Evolutionary conservation across 1,140 invertebrate genomes (phyloP).

Genomic region (Zophobas morio): DNA sequence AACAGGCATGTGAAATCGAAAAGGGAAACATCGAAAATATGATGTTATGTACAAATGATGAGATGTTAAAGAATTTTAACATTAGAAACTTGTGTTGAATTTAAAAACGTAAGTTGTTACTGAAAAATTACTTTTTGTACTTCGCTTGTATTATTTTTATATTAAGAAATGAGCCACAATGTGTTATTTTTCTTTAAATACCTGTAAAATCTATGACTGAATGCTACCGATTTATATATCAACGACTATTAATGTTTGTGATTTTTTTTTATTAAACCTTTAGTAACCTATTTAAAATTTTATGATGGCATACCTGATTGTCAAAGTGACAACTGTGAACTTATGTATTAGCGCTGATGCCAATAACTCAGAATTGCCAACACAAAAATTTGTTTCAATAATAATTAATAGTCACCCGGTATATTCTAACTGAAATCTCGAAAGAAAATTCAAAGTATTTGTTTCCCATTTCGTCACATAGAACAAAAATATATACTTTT

Average conservation of each 20-base stretch:
- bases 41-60: too few relatives aligned
- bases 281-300: background rate
- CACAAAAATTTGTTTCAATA: background rate
- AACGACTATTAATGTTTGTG: background rate
- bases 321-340: background rate
- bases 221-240: too few relatives aligned
- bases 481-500: background rate
- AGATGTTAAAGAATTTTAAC: too few relatives aligned
- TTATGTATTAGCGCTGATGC: too few relatives aligned
- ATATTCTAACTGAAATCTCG: background rate
- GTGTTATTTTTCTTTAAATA: too few relatives aligned
- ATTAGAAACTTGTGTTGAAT: too few relatives aligned
- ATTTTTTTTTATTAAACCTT: background rate
- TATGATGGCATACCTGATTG: background rate
- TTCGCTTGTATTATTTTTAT: too few relatives aligned
- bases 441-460: constrained; percentile 9
- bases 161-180: too few relatives aligned
- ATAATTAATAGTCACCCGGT: background rate
- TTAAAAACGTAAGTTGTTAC: too few relatives aligned
- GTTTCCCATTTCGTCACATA: constrained; percentile 27
- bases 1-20: constrained; percentile 1
- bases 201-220: background rate
- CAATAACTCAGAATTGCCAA: too few relatives aligned
- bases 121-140: too few relatives aligned
- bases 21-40: background rate